phyloP scores from a whole-genome alignment of 2,113 vertebrate genomes.

The Gallinago undulata region DNA sequence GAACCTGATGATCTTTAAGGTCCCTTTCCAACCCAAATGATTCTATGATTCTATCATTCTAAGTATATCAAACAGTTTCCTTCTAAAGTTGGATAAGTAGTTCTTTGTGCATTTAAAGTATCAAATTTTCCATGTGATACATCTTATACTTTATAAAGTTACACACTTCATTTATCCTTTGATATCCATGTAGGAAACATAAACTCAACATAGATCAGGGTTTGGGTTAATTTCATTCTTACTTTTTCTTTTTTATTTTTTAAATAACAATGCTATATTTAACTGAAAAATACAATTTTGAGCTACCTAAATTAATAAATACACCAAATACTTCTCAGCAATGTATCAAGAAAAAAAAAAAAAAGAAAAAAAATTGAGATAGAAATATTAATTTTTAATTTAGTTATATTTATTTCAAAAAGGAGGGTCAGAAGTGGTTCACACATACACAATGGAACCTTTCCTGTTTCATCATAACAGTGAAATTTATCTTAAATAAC shows the following conservation, averaged over 20 bases:
- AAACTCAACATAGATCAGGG: neutral
- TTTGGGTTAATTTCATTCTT: neutral
- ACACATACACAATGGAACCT: neutral
- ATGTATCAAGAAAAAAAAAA: neutral
- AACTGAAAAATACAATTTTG: neutral
- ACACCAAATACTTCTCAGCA: neutral
- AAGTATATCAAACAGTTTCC: neutral
- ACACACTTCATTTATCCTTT: neutral
- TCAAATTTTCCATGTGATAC: neutral
- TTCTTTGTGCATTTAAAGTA: neutral
- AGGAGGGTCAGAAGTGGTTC: neutral
- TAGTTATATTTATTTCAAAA: neutral
- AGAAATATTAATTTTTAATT: neutral
- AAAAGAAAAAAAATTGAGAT: too few relatives aligned
- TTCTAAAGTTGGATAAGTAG: neutral
- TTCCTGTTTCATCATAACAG: neutral
- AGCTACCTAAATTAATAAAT: neutral
- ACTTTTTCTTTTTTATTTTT: neutral
- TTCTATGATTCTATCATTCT: too few relatives aligned
- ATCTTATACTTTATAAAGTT: neutral
- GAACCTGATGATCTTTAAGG: too few relatives aligned
- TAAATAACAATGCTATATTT: neutral
- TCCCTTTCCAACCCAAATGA: too few relatives aligned
- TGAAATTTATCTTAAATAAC: neutral
- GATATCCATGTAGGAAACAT: neutral